Evolutionary conservation across 2,888 invertebrate genomes (phyloP).

Genomic region (Idaea straminata): DNA sequence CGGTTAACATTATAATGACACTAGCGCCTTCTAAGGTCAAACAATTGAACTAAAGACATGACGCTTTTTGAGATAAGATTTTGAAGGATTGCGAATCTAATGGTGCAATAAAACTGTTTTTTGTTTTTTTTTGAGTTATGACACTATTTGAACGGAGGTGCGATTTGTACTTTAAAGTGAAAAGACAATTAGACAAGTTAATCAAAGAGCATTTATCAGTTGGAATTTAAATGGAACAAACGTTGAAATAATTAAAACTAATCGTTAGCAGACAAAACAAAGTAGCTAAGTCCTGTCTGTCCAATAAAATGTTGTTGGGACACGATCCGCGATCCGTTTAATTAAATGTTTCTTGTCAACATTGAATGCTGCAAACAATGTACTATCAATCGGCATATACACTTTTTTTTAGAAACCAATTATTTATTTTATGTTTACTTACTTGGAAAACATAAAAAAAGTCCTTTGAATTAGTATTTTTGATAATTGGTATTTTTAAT

Average conservation of each 20-base stretch:
- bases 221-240: slow-evolving; percentile 24
- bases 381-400: neutral
- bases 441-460: too few species aligned
- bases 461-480: too few species aligned
- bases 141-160: too few species aligned
- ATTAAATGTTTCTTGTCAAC: slow-evolving; percentile 48
- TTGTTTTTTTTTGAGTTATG: too few species aligned
- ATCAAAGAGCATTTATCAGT: neutral
- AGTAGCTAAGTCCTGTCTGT: slow-evolving; percentile 23
- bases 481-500: too few species aligned
- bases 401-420: neutral
- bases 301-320: slow-evolving; percentile 42
- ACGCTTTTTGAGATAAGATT: too few species aligned
- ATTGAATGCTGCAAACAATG: slow-evolving; percentile 1
- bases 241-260: slow-evolving; percentile 52
- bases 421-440: neutral
- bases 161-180: neutral
- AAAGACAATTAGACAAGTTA: neutral
- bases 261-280: slow-evolving; percentile 34
- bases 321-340: slow-evolving; percentile 40
- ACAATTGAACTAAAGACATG: too few species aligned
- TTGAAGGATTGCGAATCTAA: too few species aligned
- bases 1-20: too few species aligned
- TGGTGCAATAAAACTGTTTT: too few species aligned
- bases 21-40: too few species aligned